Evolutionary conservation across 2,888 invertebrate genomes (phyloP), one percentile per base, ranked within the genome.

Genomic region (Ochlodes sylvanus): DNA sequence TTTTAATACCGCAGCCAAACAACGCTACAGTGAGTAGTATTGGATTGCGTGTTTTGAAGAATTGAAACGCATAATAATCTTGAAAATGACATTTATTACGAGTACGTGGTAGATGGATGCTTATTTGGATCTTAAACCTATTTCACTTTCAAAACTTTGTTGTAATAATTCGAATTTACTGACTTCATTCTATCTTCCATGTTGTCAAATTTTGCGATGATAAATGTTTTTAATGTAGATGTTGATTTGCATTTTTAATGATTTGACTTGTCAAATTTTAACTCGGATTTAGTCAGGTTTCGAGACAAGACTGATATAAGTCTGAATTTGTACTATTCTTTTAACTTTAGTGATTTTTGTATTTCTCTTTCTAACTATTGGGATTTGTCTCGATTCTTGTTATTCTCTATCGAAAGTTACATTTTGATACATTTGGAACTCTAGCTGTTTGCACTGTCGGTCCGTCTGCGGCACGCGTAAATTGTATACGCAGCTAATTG

Each of bases 261-360:
- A 10, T 17, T 14, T 65, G 58, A 64, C 55, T 63, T 69, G 64
- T 73, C 71, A 73, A 65, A 65, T 21, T 73, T 41, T 65, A 62
- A 34, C 76, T 74, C 74, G 75, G 75, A 71, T 79, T 73, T 73
- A 71, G 72, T 65, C 67, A 57, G 62, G 63, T 47, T 70, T 73
- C 78, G 81, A 79, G 81, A 82, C 81, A 84, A 87, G 89, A 89
- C 89, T 90, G 88, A 88, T 81, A 41, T 75, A 84, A 88, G 87
- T 87, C 87, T 88, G 86, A 87, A 79, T 76, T 77, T 68, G 73
- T 79, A 76, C 58, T 72, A 67, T 76, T 75, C 34, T 68, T 63
- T 68, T 68, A 63, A 60, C 68, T 70, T 69, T 64, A 69, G 67
- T 50, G 17, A 69, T 52, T 72, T 68, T 72, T 69, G 21, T 64